Evolutionary conservation across 2,797 vertebrate species (phyloP).

Genomic region (Pantherophis alleghaniensis): DNA sequence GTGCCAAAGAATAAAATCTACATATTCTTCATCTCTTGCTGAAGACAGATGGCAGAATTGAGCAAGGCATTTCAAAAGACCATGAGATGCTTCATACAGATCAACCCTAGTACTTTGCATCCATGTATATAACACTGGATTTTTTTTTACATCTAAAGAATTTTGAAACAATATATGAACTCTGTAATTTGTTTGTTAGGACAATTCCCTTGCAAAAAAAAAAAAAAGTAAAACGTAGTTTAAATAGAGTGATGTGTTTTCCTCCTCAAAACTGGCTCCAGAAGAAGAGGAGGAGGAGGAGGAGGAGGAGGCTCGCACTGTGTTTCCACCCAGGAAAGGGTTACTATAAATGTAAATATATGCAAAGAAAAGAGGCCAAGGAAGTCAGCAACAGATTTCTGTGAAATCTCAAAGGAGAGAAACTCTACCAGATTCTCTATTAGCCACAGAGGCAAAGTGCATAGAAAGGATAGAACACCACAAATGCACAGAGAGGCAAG

Average conservation of each 20-base stretch:
- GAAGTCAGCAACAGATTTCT: not conserved
- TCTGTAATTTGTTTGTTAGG: not conserved
- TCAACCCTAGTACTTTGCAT: constrained; percentile 10
- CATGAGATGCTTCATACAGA: constrained; percentile 26
- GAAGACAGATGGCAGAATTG: constrained; percentile 36
- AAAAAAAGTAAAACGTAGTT: not conserved
- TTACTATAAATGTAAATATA: not conserved
- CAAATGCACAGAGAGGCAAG: constrained; percentile 35
- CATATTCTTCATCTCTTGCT: constrained; percentile 27
- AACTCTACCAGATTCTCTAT: constrained; percentile 49
- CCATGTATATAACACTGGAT: constrained; percentile 14
- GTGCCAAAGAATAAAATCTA: constrained; percentile 42
- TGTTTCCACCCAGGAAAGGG: not conserved
- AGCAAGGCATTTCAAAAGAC: constrained; percentile 21
- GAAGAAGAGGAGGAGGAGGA: too few relatives aligned
- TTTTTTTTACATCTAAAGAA: constrained; percentile 18
- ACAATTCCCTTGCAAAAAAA: not conserved
- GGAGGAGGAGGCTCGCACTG: too few relatives aligned
- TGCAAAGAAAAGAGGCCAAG: not conserved
- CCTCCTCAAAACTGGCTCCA: not conserved
- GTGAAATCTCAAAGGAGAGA: constrained; percentile 43
- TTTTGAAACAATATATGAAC: not conserved
- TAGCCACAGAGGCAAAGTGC: constrained; percentile 50
- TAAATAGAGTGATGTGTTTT: not conserved
- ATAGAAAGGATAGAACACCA: constrained; percentile 45